Conservation (phyloP, 1,140 invertebrate species). For the Ridgeia piscesae region DNA sequence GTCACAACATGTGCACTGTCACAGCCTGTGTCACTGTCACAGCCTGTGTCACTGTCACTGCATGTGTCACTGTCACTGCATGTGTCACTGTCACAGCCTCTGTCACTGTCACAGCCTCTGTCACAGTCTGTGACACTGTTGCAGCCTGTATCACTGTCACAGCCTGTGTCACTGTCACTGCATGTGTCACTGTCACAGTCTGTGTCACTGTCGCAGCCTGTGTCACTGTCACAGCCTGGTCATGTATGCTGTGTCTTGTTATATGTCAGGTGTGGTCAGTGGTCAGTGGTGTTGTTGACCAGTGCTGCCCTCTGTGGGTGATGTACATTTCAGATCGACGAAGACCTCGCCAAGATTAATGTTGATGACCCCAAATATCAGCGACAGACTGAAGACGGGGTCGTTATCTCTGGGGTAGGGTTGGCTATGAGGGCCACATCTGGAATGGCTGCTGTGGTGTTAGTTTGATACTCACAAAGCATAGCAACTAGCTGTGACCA, state of each 20-base stretch:
- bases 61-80: too few species aligned
- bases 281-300: neutral
- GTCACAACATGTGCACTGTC: too few species aligned
- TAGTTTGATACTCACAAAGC: neutral
- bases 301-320: conserved; percentile 11
- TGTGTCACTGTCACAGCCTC: too few species aligned
- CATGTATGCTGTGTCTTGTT: neutral
- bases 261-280: neutral
- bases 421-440: neutral
- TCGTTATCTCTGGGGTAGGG: conserved; percentile 51
- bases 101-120: too few species aligned
- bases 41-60: too few species aligned
- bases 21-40: too few species aligned
- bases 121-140: too few species aligned
- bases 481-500: neutral
- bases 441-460: neutral
- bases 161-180: too few species aligned
- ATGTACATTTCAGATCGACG: conserved; percentile 50
- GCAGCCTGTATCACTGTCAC: too few species aligned
- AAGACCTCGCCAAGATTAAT: conserved; percentile 58
- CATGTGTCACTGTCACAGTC: too few species aligned
- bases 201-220: too few species aligned
- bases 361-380: conserved; percentile 55
- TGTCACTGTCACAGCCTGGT: neutral
- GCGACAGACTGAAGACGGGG: conserved; percentile 37